Conservation (phyloP, 2,797 vertebrate species). For the Phoxinus dragarum region DNA sequence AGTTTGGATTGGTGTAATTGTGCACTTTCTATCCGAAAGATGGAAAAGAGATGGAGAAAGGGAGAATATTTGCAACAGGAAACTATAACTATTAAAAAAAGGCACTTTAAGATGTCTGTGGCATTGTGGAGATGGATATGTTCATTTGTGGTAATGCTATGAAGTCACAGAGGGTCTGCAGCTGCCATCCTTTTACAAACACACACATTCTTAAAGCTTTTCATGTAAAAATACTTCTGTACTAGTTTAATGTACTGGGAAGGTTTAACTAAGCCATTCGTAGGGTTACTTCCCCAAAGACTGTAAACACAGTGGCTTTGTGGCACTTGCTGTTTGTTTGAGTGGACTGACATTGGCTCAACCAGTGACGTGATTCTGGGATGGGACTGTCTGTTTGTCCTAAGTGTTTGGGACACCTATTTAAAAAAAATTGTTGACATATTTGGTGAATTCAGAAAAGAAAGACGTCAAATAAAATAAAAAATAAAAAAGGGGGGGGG, state of each 20-base stretch:
- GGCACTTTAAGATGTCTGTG: slow-evolving; percentile 51
- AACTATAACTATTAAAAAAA: slow-evolving; percentile 63
- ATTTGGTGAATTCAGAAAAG: background rate
- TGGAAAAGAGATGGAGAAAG: slow-evolving; percentile 30
- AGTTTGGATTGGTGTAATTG: slow-evolving; percentile 35
- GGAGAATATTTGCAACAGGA: slow-evolving; percentile 7
- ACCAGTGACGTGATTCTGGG: background rate
- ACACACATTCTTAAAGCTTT: slow-evolving; percentile 16
- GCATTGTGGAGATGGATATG: slow-evolving; percentile 38
- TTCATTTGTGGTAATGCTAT: slow-evolving; percentile 40
- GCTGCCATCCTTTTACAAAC: slow-evolving; percentile 38
- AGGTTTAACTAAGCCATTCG: background rate
- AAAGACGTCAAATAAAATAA: background rate
- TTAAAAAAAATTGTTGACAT: background rate
- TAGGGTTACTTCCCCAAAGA: background rate
- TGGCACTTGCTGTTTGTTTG: slow-evolving; percentile 35
- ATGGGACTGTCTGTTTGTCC: background rate
- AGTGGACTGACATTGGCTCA: slow-evolving; percentile 36
- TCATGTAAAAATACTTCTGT: slow-evolving; percentile 21
- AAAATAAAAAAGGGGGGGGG: too few species aligned
- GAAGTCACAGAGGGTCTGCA: slow-evolving; percentile 38
- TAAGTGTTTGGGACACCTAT: background rate
- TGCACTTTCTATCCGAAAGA: slow-evolving; percentile 41
- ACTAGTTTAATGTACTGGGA: background rate
- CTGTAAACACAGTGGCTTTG: slow-evolving; percentile 32